Conservation (phyloP, 2,113 vertebrate species). For the Columba janthina region DNA sequence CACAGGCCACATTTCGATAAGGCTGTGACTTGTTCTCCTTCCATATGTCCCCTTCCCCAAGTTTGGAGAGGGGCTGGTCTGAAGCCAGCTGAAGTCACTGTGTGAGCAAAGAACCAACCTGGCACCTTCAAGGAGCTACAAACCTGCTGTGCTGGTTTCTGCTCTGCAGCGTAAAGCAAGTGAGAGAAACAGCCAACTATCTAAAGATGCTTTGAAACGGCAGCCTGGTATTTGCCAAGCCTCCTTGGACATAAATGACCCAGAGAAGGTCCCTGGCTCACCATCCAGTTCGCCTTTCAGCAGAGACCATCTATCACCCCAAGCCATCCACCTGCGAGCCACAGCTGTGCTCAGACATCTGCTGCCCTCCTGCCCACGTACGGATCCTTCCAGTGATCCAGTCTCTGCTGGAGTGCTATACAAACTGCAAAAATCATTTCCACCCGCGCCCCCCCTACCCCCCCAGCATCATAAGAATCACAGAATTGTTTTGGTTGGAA, state of each 20-base stretch:
- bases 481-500: too few species aligned
- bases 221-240: not conserved
- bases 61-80: constrained; percentile 10
- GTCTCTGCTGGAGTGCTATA: not conserved
- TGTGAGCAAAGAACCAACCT: not conserved
- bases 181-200: not conserved
- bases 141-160: not conserved
- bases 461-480: too few species aligned
- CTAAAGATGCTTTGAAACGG: constrained; percentile 26
- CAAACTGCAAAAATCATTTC: not conserved
- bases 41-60: not conserved
- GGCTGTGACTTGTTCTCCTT: not conserved
- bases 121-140: not conserved
- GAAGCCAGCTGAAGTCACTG: not conserved
- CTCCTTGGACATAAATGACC: not conserved
- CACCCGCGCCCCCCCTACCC: accelerated
- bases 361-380: not conserved
- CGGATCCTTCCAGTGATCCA: not conserved
- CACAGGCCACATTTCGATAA: not conserved
- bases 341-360: not conserved
- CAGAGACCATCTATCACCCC: not conserved
- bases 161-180: not conserved
- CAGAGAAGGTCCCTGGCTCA: not conserved
- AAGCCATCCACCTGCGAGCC: not conserved
- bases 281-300: not conserved